These are phyloP conservation scores for Meganola albula DNA, from an alignment of 2,888 invertebrate species.

Conservation along the genomic window DNA sequence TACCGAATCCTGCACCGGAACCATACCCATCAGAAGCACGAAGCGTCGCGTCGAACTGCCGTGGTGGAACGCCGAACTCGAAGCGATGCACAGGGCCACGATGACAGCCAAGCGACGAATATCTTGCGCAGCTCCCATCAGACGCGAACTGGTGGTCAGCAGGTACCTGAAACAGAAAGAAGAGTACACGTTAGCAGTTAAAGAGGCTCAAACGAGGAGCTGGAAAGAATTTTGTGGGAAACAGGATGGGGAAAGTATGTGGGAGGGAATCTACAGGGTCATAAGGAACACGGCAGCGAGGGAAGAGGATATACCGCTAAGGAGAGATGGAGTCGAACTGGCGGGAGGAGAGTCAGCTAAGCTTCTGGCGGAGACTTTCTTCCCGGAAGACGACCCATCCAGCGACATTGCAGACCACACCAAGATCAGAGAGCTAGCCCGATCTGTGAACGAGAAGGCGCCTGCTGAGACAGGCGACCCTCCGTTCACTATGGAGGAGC, in stretches of 20 bases:
- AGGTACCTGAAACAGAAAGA: neutral
- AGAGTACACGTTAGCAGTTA: neutral
- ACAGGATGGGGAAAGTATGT: conserved; percentile 12
- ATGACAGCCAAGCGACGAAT: too few relatives aligned
- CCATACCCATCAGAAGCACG: too few relatives aligned
- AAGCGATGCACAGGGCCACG: too few relatives aligned
- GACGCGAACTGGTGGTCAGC: neutral
- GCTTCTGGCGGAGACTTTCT: conserved; percentile 1
- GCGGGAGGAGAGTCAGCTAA: neutral
- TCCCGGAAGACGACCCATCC: neutral
- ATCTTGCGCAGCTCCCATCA: neutral
- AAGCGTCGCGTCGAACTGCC: too few relatives aligned
- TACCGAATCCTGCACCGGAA: too few relatives aligned
- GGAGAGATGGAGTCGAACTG: neutral
- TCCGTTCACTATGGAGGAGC: neutral
- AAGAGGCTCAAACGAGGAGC: neutral
- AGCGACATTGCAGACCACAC: neutral
- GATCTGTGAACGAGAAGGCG: neutral
- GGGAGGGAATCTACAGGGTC: conserved; percentile 14
- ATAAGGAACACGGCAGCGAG: neutral
- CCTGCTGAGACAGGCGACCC: neutral
- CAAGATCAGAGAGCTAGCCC: neutral
- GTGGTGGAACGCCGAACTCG: too few relatives aligned
- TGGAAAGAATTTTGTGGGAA: conserved; percentile 5
- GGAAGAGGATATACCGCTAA: conserved; percentile 3